Evolutionary conservation across 2,888 invertebrate genomes (phyloP).

Genomic region (Eilema depressum): DNA sequence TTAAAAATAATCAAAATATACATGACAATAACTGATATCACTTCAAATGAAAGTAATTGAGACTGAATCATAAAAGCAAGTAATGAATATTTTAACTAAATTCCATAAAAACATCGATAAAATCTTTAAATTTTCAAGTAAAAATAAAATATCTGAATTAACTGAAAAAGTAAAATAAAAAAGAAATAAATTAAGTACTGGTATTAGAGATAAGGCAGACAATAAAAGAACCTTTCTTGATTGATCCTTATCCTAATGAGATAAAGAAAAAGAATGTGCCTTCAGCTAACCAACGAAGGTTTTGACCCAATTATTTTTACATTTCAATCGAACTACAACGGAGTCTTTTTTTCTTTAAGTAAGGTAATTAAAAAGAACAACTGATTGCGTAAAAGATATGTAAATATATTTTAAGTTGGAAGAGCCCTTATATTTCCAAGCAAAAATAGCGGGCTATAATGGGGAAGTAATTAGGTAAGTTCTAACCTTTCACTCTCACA

Average conservation of each 20-base stretch:
- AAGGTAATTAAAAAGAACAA: neutral
- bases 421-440: neutral
- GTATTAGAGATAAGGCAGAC: conserved; percentile 2
- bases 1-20: neutral
- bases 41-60: neutral
- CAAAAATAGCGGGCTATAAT: neutral
- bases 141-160: neutral
- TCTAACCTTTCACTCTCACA: neutral
- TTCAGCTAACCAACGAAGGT: conserved; percentile 4
- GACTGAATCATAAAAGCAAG: neutral
- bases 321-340: conserved; percentile 19
- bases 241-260: conserved; percentile 1
- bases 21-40: neutral
- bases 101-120: neutral
- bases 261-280: conserved; percentile 2
- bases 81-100: neutral
- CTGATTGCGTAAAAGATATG: neutral
- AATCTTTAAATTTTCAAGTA: neutral
- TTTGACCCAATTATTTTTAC: conserved; percentile 19
- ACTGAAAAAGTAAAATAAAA: neutral
- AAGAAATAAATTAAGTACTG: conserved; percentile 4
- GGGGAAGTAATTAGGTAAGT: neutral
- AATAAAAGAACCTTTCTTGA: conserved; percentile 4
- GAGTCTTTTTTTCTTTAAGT: conserved; percentile 15
- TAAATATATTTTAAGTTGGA: neutral